Evolutionary conservation across 2,888 invertebrate species (phyloP), one percentile per base, ranked within the genome.

Genomic region (Dromius quadrimaculatus): DNA sequence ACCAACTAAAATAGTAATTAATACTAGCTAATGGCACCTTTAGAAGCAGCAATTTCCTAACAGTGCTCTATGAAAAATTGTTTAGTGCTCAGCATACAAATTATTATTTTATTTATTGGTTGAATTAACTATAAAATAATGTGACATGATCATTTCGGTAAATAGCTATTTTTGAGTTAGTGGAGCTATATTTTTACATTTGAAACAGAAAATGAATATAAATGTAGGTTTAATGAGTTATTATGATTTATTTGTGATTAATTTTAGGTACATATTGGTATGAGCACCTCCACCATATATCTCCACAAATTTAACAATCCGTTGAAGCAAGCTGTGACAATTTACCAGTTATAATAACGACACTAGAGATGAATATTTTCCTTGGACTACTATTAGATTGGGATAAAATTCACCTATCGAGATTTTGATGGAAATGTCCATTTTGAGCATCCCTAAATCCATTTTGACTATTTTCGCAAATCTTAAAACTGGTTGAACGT

Each of bases 1-100:
- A 70, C 70, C 70, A 47, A 22, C 62, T 36, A 28, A 70, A 70
- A 47, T 20, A 47, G 38, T 70, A 70, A 70, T 70, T 70, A 70
- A 70, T 70, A 70, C 70, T 20, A 38, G 47, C 62, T 70, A 70
- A 70, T 70, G 62, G 70, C 50, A 28, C 23, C n/a, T 36, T 2
- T 1, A 5, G n/a, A 57, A 9, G 11, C 34, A 59, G 20, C 20
- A 36, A 34, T n/a, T 19, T 22, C 17, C 22, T 9, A 17, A 23
- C 20, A 11, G 57, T 57, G 36, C 15, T 36, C 22, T 66, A 66
- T 57, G 41, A 38, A 15, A 54, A 8, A 19, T 66, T 38, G 9
- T 34, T n/a, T 43, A 59, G 54, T 32, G 43, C 43, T 20, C 43
- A 45, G 68, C 38, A 68, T 68, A 68, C 59, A 59, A 68, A 68